phyloP scores from a whole-genome alignment of 2,113 vertebrate species.

The Elephantulus edwardii region DNA sequence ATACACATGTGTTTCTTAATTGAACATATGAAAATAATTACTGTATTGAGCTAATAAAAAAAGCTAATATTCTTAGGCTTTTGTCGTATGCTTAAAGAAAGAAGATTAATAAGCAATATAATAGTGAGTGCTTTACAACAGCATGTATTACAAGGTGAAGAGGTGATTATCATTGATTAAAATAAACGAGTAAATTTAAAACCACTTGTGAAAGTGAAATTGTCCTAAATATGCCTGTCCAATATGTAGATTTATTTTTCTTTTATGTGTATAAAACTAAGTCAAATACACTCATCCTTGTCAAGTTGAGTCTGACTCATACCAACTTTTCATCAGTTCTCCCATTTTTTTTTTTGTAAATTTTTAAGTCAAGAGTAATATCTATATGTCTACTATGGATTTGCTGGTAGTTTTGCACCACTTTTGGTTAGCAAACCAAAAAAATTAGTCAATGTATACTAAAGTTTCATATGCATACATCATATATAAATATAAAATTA shows the following conservation, averaged over 20 bases:
- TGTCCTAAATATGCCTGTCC: neutral
- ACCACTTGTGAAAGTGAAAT: neutral
- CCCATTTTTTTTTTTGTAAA: too few relatives aligned
- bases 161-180: slow-evolving; percentile 21
- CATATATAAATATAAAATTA: neutral
- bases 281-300: too few relatives aligned
- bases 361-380: too few relatives aligned
- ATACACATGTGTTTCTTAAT: slow-evolving; percentile 61
- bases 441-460: too few relatives aligned
- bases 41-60: slow-evolving; percentile 72
- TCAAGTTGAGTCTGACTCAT: too few relatives aligned
- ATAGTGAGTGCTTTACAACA: slow-evolving; percentile 47
- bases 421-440: too few relatives aligned
- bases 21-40: slow-evolving; percentile 62
- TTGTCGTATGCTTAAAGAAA: slow-evolving; percentile 62
- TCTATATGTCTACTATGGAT: too few relatives aligned
- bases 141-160: slow-evolving; percentile 51
- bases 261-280: too few relatives aligned
- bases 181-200: neutral
- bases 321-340: too few relatives aligned
- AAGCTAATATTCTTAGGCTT: slow-evolving; percentile 18
- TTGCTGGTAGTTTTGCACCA: too few relatives aligned
- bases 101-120: slow-evolving; percentile 60
- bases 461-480: neutral
- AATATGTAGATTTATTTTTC: neutral